Base-by-base conservation (phyloP, 2,797 vertebrate genomes). In the Glyptemys insculpta region DNA sequence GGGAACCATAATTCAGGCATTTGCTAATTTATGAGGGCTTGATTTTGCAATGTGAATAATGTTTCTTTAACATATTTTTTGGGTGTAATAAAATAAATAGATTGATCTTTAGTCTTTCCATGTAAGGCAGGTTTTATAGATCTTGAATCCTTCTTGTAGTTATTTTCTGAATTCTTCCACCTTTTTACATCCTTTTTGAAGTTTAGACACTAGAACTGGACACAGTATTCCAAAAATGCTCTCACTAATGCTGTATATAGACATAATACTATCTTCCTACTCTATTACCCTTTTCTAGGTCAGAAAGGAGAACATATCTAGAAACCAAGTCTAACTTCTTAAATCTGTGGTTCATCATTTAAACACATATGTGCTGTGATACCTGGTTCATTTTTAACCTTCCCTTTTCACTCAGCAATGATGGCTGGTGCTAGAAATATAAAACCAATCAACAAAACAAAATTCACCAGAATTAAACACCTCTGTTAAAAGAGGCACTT, bases 111-210 rank as follows among this genome's bases (percentile, higher is more conserved):
- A 31, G 1, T 21, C 34, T 93, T 80, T 68, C 78, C 50, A 59
- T 54, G 3, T 62, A 78, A n/a, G 25, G 7, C 2, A 87, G 34
- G 16, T 6, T 86, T 92, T 79, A 82, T 31, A 93, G 53, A 92
- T 81, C 8, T 83, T 10, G 76, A 88, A 53, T 25, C 79, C 78
- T 89, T 92, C 53, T 41, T 86, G 25, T 15, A 86, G 79, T 7
- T 54, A 50, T 90, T 91, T 95, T 89, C 56, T 89, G 68, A 94
- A 93, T 2, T 23, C 81, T 96, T 93, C 56, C 59, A 95, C 34
- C 79, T 86, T 54, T 88, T 23, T 23, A 62, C 4, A 56, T 2
- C 4, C 8, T 95, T 74, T 94, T 93, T 88, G 44, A 96, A 86
- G 49, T 90, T 37, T 87, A 37, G 44, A 92, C 10, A 87, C 5